These are phyloP conservation scores for Bellardia bayeri DNA, from an alignment of 2,888 invertebrate genomes.

Conservation along the genomic window DNA sequence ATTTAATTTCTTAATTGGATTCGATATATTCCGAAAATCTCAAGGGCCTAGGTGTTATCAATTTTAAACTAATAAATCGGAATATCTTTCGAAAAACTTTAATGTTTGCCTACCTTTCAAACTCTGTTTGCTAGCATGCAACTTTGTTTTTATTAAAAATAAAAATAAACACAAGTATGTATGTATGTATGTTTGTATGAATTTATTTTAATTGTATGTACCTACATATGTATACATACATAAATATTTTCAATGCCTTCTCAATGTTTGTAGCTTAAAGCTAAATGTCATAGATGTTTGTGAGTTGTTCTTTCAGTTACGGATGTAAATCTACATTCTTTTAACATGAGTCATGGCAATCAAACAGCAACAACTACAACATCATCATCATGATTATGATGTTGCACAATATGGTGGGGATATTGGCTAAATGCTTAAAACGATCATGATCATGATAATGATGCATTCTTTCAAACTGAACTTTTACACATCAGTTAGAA, in stretches of 20 bases:
- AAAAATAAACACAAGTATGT: too few relatives aligned
- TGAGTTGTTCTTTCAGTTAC: slow-evolving; percentile 60
- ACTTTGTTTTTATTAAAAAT: not conserved
- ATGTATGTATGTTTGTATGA: too few relatives aligned
- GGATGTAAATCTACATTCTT: slow-evolving; percentile 72
- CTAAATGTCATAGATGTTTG: slow-evolving; percentile 52
- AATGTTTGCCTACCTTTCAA: not conserved
- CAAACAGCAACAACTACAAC: slow-evolving; percentile 42
- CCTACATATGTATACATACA: not conserved
- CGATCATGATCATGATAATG: slow-evolving; percentile 17
- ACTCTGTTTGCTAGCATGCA: not conserved
- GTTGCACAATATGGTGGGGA: not conserved
- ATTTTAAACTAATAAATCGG: too few relatives aligned
- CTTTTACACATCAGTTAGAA: slow-evolving; percentile 22
- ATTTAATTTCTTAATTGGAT: too few relatives aligned
- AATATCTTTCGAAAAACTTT: too few relatives aligned
- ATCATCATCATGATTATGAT: not conserved
- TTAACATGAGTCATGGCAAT: slow-evolving; percentile 62
- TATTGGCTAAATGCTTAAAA: not conserved
- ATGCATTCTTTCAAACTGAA: slow-evolving; percentile 10
- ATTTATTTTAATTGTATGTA: too few relatives aligned
- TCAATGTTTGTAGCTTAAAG: slow-evolving; percentile 23
- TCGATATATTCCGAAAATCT: too few relatives aligned
- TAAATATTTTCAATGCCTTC: slow-evolving; percentile 28
- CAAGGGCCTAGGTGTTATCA: too few relatives aligned